These are phyloP conservation scores for Zeugodacus cucurbitae DNA, from an alignment of 1,140 invertebrate genomes.

Conservation along the genomic window DNA sequence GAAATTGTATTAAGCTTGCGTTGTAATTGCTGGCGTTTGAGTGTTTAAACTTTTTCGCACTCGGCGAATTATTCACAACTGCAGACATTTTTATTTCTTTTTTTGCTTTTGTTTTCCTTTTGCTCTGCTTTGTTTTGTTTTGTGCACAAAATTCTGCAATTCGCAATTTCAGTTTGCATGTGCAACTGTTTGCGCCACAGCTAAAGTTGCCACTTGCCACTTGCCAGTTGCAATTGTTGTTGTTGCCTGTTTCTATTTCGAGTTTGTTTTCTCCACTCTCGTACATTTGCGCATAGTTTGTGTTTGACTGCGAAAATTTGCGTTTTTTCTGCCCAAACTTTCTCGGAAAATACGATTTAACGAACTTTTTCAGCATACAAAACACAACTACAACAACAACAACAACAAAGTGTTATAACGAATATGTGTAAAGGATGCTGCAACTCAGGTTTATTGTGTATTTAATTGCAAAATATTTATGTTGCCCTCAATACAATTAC, in stretches of 20 bases:
- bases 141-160: not conserved
- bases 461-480: conserved; percentile 20
- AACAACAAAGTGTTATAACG: not conserved
- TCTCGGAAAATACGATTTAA: not conserved
- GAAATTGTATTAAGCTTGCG: conserved; percentile 27
- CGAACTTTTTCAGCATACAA: not conserved
- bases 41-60: conserved; percentile 19
- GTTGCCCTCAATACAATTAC: not conserved
- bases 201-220: not conserved
- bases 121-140: not conserved
- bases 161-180: not conserved
- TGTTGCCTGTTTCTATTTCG: not conserved
- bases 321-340: not conserved
- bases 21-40: conserved; percentile 31
- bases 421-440: not conserved
- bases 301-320: not conserved
- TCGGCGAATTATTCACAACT: not conserved
- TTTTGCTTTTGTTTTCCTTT: not conserved
- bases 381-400: not conserved
- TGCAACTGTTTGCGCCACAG: conserved; percentile 11
- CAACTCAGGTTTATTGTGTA: not conserved
- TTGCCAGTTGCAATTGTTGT: not conserved
- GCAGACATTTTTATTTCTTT: not conserved
- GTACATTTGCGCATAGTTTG: not conserved
- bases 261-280: not conserved